Evolutionary conservation across 2,888 invertebrate species (phyloP), one percentile per base, ranked within the genome.

Genomic region (Oscheius sp.): DNA sequence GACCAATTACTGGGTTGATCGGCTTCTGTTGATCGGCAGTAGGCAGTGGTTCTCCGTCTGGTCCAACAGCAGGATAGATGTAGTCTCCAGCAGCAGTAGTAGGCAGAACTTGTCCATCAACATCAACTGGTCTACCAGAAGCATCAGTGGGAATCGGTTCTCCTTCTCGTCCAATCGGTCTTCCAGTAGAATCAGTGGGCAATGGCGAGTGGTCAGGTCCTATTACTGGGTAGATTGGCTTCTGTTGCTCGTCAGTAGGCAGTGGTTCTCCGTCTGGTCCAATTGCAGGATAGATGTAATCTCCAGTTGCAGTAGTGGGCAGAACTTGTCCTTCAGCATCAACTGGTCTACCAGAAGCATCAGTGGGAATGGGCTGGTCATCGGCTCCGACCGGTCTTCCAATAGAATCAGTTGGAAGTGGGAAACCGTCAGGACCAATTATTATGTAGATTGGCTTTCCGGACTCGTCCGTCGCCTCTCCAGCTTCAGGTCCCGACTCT

Each of bases 261-360:
- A n/a, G n/a, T n/a, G n/a, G n/a, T n/a, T n/a, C 59, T 58, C n/a
- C 68, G 5, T 48, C 74, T 48, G 29, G 68, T 70, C 37, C 76
- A 66, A n/a, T n/a, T n/a, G 57, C 59, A 3, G 71, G 72, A 5
- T 65, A 65, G 55, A 78, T 71, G 60, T 51, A 73, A 55, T 76
- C 77, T 21, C 82, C 82, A 32, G 60, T 11, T 2, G 74, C 21
- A 59, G 78, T 78, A 9, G 79, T 82, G 7, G 79, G 76, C 21
- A 82, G 73, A 21, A 77, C 76, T 10, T 74, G 50, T 29, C 83
- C 83, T 37, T 84, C 83, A 21, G 80, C 73, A 48, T 77, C 84
- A 50, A 66, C 79, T 10, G 73, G 76, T 32, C 76, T 74, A 29
- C 84, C 85, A 21, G 70, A 51, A 9, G 47, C 79, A 53, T 85